phyloP scores from a whole-genome alignment of 2,797 vertebrate species.

The Pachyuromys duprasi region DNA sequence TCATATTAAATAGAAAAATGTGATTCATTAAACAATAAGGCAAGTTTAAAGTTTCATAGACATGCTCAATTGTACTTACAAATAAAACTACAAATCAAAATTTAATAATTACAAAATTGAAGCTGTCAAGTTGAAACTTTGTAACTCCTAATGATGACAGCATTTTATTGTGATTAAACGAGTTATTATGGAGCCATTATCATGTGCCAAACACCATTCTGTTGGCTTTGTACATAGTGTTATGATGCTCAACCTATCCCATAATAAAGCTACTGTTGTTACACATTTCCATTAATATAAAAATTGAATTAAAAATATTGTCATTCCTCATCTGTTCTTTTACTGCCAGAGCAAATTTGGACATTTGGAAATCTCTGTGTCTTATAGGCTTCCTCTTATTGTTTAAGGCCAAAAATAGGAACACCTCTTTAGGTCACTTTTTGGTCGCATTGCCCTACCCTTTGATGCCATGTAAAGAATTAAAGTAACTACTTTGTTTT shows the following conservation, averaged over 20 bases:
- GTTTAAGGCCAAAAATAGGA: not conserved
- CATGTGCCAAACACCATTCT: not conserved
- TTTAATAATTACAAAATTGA: not conserved
- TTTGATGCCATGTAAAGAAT: not conserved
- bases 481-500: not conserved
- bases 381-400: not conserved
- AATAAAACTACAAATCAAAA: not conserved
- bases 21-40: not conserved
- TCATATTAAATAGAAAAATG: not conserved
- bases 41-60: not conserved
- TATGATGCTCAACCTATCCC: not conserved
- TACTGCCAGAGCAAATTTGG: rapidly evolving
- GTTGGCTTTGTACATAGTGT: not conserved
- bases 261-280: not conserved
- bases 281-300: not conserved
- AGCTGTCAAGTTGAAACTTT: not conserved
- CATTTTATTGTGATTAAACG: not conserved
- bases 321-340: not conserved
- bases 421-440: not conserved
- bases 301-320: not conserved
- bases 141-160: not conserved
- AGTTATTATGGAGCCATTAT: not conserved
- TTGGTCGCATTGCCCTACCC: too few relatives aligned
- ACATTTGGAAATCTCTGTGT: not conserved
- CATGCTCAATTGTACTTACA: not conserved